Evolutionary conservation across 2,888 invertebrate genomes (phyloP), one percentile per base, ranked within the genome.

Genomic region (Thera obeliscata): DNA sequence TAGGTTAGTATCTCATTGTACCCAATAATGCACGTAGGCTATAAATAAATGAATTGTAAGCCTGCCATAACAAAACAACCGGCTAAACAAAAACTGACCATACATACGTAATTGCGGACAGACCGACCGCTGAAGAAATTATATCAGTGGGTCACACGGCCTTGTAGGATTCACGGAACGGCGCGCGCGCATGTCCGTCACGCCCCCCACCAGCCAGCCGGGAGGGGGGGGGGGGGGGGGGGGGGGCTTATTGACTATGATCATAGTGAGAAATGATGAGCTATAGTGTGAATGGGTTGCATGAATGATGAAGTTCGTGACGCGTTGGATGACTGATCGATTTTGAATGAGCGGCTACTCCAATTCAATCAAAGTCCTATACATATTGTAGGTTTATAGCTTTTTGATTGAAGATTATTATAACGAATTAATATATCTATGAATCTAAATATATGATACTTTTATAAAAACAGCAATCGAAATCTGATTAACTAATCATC

Each of bases 141-240:
- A 82, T 85, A 86, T 82, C 83, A 85, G 83, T 84, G 77, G 87
- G 85, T 85, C 87, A 88, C 86, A 83, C 85, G 84, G 77, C 85
- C 88, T 86, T 87, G 87, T 77, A 74, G 78, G 82, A 78, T 87
- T 86, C 86, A 84, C 79, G 81, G 86, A 86, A 86, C 81, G 80
- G 80, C 78, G 80, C 85, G 81, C 82, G 81, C 84, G 84, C 85
- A 81, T 81, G 78, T 66, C 76, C 77, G 83, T 81, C 84, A 80
- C 82, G 81, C 83, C 84, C 76, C 76, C 78, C 66, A 67, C 73
- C 66, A n/a, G 66, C 43, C 61, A 70, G 66, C 60, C 8, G 9
- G 46, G 54, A 35, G 33, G n/a, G n/a, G n/a, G n/a, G n/a, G n/a
- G n/a, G n/a, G n/a, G n/a, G n/a, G n/a, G n/a, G n/a, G n/a, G n/a